phyloP scores from a whole-genome alignment of 2,888 invertebrate species.

The Patella depressa region DNA sequence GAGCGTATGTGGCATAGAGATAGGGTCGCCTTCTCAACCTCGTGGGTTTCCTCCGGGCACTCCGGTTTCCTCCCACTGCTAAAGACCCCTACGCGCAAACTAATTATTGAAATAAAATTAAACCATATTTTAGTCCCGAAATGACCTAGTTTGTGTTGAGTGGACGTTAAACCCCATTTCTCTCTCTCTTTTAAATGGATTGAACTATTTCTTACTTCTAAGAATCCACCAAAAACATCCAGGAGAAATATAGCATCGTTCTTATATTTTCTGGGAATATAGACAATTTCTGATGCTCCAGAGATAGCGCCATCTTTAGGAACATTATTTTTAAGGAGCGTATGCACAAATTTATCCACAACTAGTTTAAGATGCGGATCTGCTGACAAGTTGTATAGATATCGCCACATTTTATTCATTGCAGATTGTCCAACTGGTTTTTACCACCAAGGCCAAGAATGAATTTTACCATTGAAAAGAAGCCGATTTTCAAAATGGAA shows the following conservation, averaged over 20 bases:
- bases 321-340: background rate
- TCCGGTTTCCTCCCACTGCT: no score
- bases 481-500: background rate
- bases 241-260: background rate
- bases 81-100: no score
- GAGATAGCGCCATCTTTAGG: background rate
- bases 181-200: background rate
- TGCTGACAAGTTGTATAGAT: no score
- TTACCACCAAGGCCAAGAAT: background rate
- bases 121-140: no score
- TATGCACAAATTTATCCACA: no score
- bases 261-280: constrained; percentile 14
- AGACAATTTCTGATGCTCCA: constrained; percentile 2
- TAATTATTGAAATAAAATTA: no score
- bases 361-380: no score
- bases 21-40: no score
- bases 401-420: background rate
- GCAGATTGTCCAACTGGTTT: background rate
- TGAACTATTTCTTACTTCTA: background rate
- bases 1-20: no score
- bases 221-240: background rate
- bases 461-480: background rate
- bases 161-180: no score
- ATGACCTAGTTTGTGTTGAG: no score
- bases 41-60: no score